Evolutionary conservation across 2,113 vertebrate species (phyloP).

Genomic region (Zootoca vivipara): DNA sequence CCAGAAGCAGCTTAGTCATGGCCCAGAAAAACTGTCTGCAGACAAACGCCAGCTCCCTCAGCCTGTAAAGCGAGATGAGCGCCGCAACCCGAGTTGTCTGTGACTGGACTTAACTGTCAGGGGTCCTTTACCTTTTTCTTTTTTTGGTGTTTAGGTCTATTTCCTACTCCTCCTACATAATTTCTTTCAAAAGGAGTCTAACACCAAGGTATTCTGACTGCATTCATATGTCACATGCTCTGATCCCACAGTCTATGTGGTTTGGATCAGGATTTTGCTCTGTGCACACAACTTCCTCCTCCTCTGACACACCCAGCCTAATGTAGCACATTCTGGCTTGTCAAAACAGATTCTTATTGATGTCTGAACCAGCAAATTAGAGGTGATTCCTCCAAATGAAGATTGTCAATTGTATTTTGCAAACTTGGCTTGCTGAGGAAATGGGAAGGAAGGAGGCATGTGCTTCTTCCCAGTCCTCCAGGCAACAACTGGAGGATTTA

Average conservation of each 20-base stretch:
- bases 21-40: no score
- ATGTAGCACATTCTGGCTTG: neutral
- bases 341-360: neutral
- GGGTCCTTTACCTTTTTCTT: no score
- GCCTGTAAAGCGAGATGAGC: no score
- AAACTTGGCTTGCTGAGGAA: neutral
- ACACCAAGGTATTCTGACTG: no score
- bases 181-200: no score
- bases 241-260: neutral
- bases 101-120: no score
- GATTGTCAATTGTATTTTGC: neutral
- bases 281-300: neutral
- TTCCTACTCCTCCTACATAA: no score
- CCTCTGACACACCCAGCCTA: neutral
- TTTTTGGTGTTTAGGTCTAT: no score
- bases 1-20: no score
- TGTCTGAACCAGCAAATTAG: neutral
- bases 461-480: neutral
- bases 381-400: neutral
- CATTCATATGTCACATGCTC: neutral
- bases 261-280: neutral
- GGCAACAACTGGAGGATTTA: neutral
- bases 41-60: no score
- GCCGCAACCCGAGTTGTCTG: no score
- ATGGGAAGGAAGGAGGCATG: neutral